Conservation (phyloP, 1,140 invertebrate genomes). For the Drosophila lacteicornis region DNA sequence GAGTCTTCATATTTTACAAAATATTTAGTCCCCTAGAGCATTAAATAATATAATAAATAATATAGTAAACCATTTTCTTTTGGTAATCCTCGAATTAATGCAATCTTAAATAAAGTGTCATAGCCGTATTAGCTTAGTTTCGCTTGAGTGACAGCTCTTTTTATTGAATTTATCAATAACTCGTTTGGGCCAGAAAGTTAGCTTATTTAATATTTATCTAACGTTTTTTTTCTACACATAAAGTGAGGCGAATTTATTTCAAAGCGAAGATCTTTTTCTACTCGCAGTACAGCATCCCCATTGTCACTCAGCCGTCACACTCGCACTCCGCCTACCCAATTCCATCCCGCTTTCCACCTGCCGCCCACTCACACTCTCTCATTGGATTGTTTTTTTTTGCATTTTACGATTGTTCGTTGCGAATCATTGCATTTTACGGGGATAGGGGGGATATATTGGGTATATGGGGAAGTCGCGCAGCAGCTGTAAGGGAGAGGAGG, state of each 20-base stretch:
- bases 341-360: constrained; percentile 9
- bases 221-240: background rate
- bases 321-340: constrained; percentile 8
- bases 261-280: constrained; percentile 18
- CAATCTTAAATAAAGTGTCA: no score
- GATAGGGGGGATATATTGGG: constrained; percentile 12
- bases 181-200: no score
- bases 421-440: constrained; percentile 54
- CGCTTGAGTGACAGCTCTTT: no score
- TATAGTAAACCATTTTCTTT: no score
- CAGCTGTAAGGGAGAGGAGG: constrained; percentile 24
- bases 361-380: background rate
- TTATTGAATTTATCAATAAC: no score
- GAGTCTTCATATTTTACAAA: no score
- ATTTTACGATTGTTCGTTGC: constrained; percentile 68
- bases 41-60: no score
- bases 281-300: constrained; percentile 14
- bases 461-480: constrained; percentile 8
- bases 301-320: constrained; percentile 47
- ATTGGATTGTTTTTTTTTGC: constrained; percentile 35
- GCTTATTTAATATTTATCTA: no score
- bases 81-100: no score
- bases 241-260: constrained; percentile 25
- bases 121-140: no score
- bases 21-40: no score